These are phyloP conservation scores for Todus mexicanus DNA, from an alignment of 2,797 vertebrate genomes.

Conservation along the genomic window DNA sequence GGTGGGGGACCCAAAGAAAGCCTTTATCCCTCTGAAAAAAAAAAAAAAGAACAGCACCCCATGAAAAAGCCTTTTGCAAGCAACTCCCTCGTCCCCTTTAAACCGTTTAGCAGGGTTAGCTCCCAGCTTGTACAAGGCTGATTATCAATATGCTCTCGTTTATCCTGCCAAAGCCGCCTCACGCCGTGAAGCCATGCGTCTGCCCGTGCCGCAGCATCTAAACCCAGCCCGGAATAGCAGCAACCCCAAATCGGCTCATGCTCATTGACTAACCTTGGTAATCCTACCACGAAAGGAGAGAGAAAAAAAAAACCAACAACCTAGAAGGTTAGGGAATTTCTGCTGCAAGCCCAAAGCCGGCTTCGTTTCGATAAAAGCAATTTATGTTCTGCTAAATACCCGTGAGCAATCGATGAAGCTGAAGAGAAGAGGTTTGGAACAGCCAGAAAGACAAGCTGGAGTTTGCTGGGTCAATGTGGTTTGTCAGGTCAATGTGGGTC, in stretches of 20 bases:
- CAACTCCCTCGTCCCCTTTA: background rate
- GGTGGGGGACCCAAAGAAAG: background rate
- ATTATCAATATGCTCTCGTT: background rate
- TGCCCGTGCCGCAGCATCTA: background rate
- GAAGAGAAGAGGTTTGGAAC: background rate
- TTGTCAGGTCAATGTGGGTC: background rate
- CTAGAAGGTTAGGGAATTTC: background rate
- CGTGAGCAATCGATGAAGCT: fast-evolving
- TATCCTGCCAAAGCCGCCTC: background rate
- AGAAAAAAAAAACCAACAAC: background rate
- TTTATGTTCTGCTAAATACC: background rate
- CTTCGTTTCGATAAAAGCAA: background rate
- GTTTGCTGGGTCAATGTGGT: fast-evolving
- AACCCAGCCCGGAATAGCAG: background rate
- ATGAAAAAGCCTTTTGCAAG: background rate
- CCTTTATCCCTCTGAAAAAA: background rate
- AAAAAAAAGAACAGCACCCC: background rate
- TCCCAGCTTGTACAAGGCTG: background rate
- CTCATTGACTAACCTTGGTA: background rate
- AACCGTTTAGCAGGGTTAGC: background rate
- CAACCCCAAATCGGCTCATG: background rate
- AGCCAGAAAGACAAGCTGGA: background rate
- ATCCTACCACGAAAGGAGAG: background rate
- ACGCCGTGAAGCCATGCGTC: fast-evolving
- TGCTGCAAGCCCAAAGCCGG: background rate